Conservation (phyloP, 1,140 invertebrate species). For the Brachionus angularis region DNA sequence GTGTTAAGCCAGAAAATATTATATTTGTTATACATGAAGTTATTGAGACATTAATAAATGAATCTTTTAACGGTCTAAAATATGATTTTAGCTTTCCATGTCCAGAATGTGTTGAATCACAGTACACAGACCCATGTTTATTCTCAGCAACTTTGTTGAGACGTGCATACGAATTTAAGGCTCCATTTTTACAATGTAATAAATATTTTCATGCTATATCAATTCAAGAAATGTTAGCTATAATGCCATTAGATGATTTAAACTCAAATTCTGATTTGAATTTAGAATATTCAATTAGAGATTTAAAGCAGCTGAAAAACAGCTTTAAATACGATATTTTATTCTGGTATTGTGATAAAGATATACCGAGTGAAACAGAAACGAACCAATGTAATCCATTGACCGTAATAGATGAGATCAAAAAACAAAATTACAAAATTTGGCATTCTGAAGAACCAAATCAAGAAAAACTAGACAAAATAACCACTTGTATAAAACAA, state of each 20-base stretch:
- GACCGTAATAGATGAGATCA: slow-evolving; percentile 47
- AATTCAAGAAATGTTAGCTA: slow-evolving; percentile 50
- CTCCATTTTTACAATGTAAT: slow-evolving; percentile 55
- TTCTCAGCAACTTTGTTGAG: slow-evolving; percentile 51
- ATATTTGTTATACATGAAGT: slow-evolving; percentile 55
- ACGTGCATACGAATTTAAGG: slow-evolving; percentile 51
- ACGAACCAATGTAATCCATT: too few relatives aligned
- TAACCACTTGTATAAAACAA: not conserved
- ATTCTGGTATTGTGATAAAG: slow-evolving; percentile 48
- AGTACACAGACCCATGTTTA: slow-evolving; percentile 26
- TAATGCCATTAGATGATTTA: slow-evolving; percentile 51
- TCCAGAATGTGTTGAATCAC: slow-evolving; percentile 51
- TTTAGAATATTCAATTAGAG: slow-evolving; percentile 50
- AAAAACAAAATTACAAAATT: slow-evolving; percentile 22
- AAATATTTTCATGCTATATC: slow-evolving; percentile 56
- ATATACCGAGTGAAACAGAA: too few relatives aligned
- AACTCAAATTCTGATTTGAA: slow-evolving; percentile 51
- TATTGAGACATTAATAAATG: slow-evolving; percentile 53
- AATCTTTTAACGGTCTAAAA: slow-evolving; percentile 52
- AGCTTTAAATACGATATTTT: slow-evolving; percentile 49
- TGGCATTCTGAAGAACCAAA: not conserved
- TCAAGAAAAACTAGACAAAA: slow-evolving; percentile 5
- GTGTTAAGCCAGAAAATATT: slow-evolving; percentile 54
- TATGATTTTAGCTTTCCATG: slow-evolving; percentile 54
- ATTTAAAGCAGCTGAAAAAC: slow-evolving; percentile 50